Evolutionary conservation across 2,888 invertebrate species (phyloP), one percentile per base, ranked within the genome.

Genomic region (Theretra japonica): DNA sequence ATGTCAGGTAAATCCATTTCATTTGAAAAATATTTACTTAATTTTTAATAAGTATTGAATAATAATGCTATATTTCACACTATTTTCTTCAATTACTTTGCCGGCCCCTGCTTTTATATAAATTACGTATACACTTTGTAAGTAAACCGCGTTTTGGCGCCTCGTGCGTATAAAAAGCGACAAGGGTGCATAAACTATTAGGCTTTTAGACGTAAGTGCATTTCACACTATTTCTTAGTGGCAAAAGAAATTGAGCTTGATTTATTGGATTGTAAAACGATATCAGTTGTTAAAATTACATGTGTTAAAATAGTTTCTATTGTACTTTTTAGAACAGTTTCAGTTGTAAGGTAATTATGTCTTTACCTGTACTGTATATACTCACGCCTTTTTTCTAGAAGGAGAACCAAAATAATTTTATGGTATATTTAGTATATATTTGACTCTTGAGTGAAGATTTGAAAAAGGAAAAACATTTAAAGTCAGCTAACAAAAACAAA

Each of bases 111-210:
- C 41, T 53, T 65, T 65, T 23, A 50, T 70, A 65, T 71, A 70
- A 65, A 70, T 70, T 62, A 65, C 65, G 62, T 56, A 50, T 33
- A 62, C 25, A 58, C 41, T 30, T 30, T 15, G 56, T 56, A 71
- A 60, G 72, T 69, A 60, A 69, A 21, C 23, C 53, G 53, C 48
- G 60, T 23, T 30, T 69, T 72, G 59, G 69, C 80, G 80, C 75
- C 79, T 81, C 83, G 80, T 81, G 78, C 80, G 77, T 85, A 59
- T 69, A 88, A 90, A 91, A 87, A 89, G 83, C 79, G 81, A 77
- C 75, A 80, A 86, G 93, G 93, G 94, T 94, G 94, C 91, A 94
- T 94, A 93, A 86, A 86, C 83, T 90, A 94, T 82, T 89, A 91
- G 91, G 92, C 92, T 91, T 87, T 93, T 88, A 91, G 86, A 74